phyloP scores from a whole-genome alignment of 2,888 invertebrate genomes.

The Cantharis rufa region DNA sequence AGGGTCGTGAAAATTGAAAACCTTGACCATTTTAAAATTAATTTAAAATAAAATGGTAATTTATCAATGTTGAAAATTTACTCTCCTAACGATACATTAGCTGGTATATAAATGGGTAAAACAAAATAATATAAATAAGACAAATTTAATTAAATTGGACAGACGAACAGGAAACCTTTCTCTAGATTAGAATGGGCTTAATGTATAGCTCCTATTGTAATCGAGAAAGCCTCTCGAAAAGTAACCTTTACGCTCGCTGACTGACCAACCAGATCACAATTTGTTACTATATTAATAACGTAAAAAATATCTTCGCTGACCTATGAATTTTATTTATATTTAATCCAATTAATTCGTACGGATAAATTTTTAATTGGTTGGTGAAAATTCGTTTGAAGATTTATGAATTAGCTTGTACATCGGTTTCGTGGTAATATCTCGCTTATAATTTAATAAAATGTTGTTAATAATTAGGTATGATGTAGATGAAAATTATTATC shows the following conservation, averaged over 20 bases:
- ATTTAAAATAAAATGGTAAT: background rate
- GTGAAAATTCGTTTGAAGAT: background rate
- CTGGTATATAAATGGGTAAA: constrained; percentile 15
- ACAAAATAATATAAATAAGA: constrained; percentile 28
- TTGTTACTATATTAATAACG: background rate
- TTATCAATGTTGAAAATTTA: background rate
- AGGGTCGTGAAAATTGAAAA: background rate
- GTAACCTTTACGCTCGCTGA: constrained; percentile 4
- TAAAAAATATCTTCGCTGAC: background rate
- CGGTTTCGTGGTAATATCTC: background rate
- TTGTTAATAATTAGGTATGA: constrained; percentile 11
- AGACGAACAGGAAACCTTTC: constrained; percentile 22
- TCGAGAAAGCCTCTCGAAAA: constrained; percentile 12
- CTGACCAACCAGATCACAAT: background rate
- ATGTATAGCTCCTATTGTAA: constrained; percentile 21
- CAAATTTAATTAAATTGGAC: constrained; percentile 26
- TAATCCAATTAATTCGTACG: background rate
- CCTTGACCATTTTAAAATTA: background rate
- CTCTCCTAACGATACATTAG: background rate
- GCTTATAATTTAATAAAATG: background rate
- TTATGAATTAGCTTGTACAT: background rate
- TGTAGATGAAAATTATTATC: constrained; percentile 22
- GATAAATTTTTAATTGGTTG: background rate
- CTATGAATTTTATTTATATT: background rate
- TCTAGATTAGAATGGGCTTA: constrained; percentile 23